phyloP scores from a whole-genome alignment of 1,140 invertebrate species.

The Alviniconcha marisindica region DNA sequence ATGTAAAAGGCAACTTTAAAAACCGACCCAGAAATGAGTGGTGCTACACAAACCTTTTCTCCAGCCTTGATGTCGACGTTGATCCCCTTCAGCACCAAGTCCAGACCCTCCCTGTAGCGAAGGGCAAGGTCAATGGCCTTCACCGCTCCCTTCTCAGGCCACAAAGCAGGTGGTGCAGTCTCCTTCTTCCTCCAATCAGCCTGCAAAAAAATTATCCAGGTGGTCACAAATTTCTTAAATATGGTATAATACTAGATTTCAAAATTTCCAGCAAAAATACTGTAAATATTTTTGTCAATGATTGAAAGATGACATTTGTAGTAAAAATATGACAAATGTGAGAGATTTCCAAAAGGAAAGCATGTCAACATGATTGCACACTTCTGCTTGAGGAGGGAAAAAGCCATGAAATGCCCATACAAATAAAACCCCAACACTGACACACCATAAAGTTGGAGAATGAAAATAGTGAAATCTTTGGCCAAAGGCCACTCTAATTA shows the following conservation, averaged over 20 bases:
- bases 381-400: too few species aligned
- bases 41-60: conserved; percentile 78
- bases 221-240: background rate
- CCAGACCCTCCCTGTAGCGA: conserved; percentile 62
- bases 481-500: too few species aligned
- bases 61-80: conserved; percentile 53
- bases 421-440: too few species aligned
- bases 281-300: background rate
- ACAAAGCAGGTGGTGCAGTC: conserved; percentile 48
- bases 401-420: too few species aligned
- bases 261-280: background rate
- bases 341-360: too few species aligned
- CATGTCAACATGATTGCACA: too few species aligned
- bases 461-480: too few species aligned
- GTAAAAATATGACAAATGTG: background rate
- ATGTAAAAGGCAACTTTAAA: too few species aligned
- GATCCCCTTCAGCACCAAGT: conserved; percentile 66
- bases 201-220: conserved; percentile 43
- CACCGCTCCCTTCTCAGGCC: conserved; percentile 80
- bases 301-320: background rate
- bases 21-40: too few species aligned
- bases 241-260: background rate
- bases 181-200: conserved; percentile 50
- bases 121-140: conserved; percentile 83
- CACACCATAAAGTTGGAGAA: too few species aligned